Conservation (phyloP, 2,113 vertebrate species). For the Leuciscus idus region DNA sequence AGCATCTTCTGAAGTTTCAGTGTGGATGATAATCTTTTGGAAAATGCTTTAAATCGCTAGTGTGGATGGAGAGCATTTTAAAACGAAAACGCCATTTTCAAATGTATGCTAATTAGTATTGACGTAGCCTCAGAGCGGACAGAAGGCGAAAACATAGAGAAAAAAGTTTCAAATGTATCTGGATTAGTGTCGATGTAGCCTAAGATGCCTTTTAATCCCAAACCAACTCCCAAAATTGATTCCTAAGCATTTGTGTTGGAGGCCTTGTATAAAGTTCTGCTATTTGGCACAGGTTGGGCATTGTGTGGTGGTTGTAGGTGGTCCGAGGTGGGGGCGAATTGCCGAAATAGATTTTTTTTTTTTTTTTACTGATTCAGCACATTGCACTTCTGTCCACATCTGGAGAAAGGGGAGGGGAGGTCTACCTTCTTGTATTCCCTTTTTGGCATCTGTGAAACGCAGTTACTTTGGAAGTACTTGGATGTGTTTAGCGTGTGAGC, state of each 20-base stretch:
- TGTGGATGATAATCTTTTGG: no score
- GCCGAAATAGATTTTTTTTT: background rate
- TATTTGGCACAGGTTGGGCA: constrained; percentile 9
- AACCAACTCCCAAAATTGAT: background rate
- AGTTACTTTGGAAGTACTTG: constrained; percentile 40
- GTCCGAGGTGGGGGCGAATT: constrained; percentile 3
- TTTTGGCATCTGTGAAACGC: constrained; percentile 32
- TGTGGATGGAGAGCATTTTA: no score
- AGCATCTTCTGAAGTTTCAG: no score
- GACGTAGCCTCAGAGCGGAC: no score
- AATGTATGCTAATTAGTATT: no score
- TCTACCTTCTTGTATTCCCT: constrained; percentile 8
- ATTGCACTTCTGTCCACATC: constrained; percentile 47
- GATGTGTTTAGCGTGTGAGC: constrained; percentile 15
- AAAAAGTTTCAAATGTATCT: no score
- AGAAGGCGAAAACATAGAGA: no score
- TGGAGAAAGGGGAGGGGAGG: constrained; percentile 26
- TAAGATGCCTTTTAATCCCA: background rate
- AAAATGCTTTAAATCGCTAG: no score
- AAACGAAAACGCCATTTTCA: no score
- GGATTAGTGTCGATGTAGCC: no score
- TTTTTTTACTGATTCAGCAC: constrained; percentile 38
- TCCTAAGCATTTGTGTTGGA: background rate
- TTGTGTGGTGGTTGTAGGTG: constrained; percentile 27
- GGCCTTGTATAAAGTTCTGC: background rate